A percentile compares a stretch with the other conserved stretches of the same genome.
Conservation (phyloP, 2,113 vertebrate genomes). For the Mormyrus lacerda region DNA sequence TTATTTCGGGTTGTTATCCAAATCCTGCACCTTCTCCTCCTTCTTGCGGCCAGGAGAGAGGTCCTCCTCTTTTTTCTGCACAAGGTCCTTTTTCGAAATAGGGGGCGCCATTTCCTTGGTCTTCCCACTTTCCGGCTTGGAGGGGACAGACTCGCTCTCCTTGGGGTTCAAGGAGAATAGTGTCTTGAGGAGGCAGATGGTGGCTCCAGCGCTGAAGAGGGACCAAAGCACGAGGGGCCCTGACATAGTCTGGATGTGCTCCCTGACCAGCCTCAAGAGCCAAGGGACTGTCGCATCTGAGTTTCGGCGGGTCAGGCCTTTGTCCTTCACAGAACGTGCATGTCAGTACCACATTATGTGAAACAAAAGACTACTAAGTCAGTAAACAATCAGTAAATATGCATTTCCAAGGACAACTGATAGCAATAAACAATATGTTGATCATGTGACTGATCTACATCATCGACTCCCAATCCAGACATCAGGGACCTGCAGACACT, state of each 20-base stretch:
- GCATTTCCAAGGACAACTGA: background rate
- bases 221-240: conserved; percentile 54
- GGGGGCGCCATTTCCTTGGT: conserved; percentile 24
- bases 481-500: background rate
- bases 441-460: background rate
- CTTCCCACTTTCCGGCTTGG: conserved; percentile 31
- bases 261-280: conserved; percentile 43
- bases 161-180: conserved; percentile 29
- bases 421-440: background rate
- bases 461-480: background rate
- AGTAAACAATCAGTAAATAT: background rate
- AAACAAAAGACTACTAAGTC: background rate
- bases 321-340: conserved; percentile 47
- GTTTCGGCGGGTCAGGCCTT: conserved; percentile 21
- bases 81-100: background rate
- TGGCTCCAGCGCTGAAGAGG: conserved; percentile 41
- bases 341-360: background rate
- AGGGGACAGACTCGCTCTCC: background rate
- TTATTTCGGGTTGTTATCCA: conserved; percentile 38
- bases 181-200: conserved; percentile 41
- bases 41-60: conserved; percentile 1
- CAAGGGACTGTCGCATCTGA: conserved; percentile 31
- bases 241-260: conserved; percentile 39
- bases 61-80: conserved; percentile 18
- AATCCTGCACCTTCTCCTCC: conserved; percentile 32